Base-by-base conservation (phyloP, 2,888 invertebrate genomes). In the Synergus itoensis region DNA sequence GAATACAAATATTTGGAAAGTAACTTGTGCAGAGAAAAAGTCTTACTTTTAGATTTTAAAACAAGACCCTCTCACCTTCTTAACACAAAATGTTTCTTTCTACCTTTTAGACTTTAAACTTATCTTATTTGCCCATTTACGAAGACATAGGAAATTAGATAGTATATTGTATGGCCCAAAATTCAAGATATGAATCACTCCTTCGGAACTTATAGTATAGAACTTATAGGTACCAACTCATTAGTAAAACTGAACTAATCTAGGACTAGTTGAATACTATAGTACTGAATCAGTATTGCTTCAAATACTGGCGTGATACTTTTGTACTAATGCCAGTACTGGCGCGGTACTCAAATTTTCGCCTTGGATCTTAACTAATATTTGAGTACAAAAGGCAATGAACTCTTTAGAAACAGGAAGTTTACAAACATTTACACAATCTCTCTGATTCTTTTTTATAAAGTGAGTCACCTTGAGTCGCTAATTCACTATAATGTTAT, bases 391-490 rank as follows among this genome's bases (percentile, higher is more conserved):
- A 65, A 40, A 18, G 65, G 40, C 18, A 65, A 65, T 12, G 65
- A 65, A n/a, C n/a, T 57, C 18, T 57, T 18, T n/a, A 18, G 16
- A 57, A 57, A 9, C 9, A 57, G n/a, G 53, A 57, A 57, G 9
- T 57, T 57, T 48, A 48, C 53, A 18, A 36, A 4, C 65, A 65
- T n/a, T 41, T 65, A 8, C 28, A n/a, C n/a, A 41, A 18, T 65
- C n/a, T 65, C 9, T 8, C n/a, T 41, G n/a, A 41, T 41, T 18
- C 65, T 65, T 1, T 12, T 16, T 40, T 41, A 16, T 18, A 40
- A n/a, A n/a, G 12, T 40, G 69, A 48, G 16, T 69, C 69, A 69
- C 69, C 69, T 69, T 48, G 14, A 21, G 18, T 48, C 7, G 12
- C 4, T 67, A 45, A 45, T 67, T 67, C 43, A 67, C 67, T 9